Percentiles rank a stretch among this genome's conserved stretches.
Evolutionary conservation across 2,888 invertebrate species (phyloP).

Genomic region (Miltochrista miniata): DNA sequence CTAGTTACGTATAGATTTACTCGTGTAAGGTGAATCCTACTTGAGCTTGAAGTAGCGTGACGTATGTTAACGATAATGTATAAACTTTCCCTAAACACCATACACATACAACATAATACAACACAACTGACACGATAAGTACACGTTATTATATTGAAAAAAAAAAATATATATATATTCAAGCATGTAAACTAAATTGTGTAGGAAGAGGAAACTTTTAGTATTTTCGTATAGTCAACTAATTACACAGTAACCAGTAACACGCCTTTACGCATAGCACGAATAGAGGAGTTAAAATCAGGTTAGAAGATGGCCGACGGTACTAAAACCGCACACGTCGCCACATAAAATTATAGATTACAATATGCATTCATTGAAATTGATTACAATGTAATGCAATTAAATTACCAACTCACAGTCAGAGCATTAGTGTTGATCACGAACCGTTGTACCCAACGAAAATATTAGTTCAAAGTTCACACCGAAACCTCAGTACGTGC

Average conservation of each 20-base stretch:
- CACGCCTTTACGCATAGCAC: neutral
- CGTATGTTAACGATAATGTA: too few species aligned
- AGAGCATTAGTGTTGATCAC: conserved; percentile 29
- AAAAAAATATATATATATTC: too few species aligned
- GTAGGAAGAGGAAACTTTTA: neutral
- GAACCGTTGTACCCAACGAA: conserved; percentile 30
- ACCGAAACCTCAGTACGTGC: conserved; percentile 8
- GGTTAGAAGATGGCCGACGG: neutral
- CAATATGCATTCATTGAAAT: conserved; percentile 16
- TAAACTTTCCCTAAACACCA: too few species aligned
- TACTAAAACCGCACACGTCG: conserved; percentile 5
- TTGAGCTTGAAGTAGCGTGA: too few species aligned
- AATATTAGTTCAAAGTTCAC: conserved; percentile 32
- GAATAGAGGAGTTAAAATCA: neutral
- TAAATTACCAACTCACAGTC: conserved; percentile 31
- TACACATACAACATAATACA: too few species aligned
- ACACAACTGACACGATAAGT: too few species aligned
- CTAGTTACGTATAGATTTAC: too few species aligned
- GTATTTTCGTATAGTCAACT: neutral
- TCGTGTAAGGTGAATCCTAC: too few species aligned
- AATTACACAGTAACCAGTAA: neutral
- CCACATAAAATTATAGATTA: conserved; percentile 2
- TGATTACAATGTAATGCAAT: conserved; percentile 23
- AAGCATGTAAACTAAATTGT: neutral
- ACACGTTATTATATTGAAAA: too few species aligned